phyloP scores from a whole-genome alignment of 2,888 invertebrate species.

The Bedellia somnulentella region DNA sequence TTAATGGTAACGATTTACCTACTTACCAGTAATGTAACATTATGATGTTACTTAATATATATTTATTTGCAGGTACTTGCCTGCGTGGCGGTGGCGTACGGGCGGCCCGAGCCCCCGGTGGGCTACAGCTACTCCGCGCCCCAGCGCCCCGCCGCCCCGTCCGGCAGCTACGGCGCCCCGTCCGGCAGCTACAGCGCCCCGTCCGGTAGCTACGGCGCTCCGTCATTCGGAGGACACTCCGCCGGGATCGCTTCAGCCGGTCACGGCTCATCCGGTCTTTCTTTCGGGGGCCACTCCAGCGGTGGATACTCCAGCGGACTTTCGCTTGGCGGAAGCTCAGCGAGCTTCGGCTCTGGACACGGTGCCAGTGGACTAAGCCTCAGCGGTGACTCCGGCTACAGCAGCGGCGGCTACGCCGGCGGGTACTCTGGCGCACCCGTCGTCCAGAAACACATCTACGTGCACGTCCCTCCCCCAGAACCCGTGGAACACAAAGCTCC shows the following conservation, averaged over 20 bases:
- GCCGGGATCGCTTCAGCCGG: constrained; percentile 12
- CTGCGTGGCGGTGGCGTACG: constrained; percentile 47
- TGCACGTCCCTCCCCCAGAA: constrained; percentile 87
- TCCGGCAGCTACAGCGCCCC: constrained; percentile 11
- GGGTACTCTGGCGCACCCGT: constrained; percentile 62
- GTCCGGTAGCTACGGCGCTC: constrained; percentile 4
- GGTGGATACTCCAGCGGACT: constrained; percentile 13
- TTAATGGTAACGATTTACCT: no score
- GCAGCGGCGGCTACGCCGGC: constrained; percentile 41
- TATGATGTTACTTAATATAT: constrained; percentile 8
- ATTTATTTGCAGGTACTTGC: constrained; percentile 47
- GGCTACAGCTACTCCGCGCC: constrained; percentile 47
- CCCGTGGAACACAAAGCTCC: constrained; percentile 71
- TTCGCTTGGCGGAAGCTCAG: constrained; percentile 22
- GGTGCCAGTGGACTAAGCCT: constrained; percentile 16
- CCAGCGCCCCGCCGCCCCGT: constrained; percentile 17
- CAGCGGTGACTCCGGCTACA: constrained; percentile 34
- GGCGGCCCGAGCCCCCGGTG: constrained; percentile 52
- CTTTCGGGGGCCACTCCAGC: constrained; percentile 11
- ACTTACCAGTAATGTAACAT: not conserved
- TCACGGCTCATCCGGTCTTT: constrained; percentile 13
- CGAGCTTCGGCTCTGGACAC: constrained; percentile 13
- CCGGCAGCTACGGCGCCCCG: constrained; percentile 25
- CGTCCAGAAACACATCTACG: constrained; percentile 86
- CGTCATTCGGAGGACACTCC: constrained; percentile 13